Conservation (phyloP, 1,140 invertebrate species). For the Drosophila carrolli region DNA sequence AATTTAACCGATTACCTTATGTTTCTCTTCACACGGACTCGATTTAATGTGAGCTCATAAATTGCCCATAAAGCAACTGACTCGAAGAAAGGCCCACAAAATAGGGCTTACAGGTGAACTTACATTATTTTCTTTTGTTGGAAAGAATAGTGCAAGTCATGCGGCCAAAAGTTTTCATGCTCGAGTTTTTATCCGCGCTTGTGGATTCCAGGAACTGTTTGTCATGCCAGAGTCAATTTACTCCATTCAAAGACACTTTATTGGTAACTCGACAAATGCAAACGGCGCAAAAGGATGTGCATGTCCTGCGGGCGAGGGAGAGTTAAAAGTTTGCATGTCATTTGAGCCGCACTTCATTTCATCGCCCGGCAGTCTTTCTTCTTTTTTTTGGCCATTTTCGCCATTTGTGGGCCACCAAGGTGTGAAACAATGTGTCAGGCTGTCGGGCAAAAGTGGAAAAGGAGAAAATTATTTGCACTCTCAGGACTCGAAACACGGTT, state of each 20-base stretch:
- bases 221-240: constrained; percentile 80
- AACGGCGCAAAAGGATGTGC: constrained; percentile 24
- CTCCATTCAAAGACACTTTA: constrained; percentile 76
- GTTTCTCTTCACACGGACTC: constrained; percentile 35
- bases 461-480: constrained; percentile 59
- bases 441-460: constrained; percentile 8
- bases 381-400: constrained; percentile 21
- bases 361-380: constrained; percentile 16
- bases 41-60: constrained; percentile 45
- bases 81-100: constrained; percentile 24
- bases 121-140: constrained; percentile 12
- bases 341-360: constrained; percentile 73
- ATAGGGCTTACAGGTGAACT: background rate
- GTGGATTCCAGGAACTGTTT: constrained; percentile 64
- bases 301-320: constrained; percentile 28
- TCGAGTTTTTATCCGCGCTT: background rate
- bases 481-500: constrained; percentile 24
- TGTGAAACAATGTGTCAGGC: constrained; percentile 66
- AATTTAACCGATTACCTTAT: constrained; percentile 22
- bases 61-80: constrained; percentile 57
- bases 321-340: constrained; percentile 78
- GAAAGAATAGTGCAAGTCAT: constrained; percentile 62
- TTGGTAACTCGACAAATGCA: constrained; percentile 65
- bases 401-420: constrained; percentile 44
- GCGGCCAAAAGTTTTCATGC: constrained; percentile 53